Base-by-base conservation (phyloP, 2,888 invertebrate species). In the Andrena flavipes region DNA sequence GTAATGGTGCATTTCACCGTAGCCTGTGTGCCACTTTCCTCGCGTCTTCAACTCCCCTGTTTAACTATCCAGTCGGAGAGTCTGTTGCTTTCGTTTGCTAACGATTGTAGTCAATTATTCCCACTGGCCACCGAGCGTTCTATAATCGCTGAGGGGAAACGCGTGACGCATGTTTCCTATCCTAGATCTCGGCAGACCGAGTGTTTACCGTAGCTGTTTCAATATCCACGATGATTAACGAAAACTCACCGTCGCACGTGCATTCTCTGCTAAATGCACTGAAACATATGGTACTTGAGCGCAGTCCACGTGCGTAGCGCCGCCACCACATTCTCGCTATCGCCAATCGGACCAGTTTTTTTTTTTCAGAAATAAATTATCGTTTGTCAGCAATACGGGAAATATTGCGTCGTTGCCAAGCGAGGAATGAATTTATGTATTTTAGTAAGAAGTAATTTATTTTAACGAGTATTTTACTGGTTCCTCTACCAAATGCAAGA, bases 241-340 rank as follows among this genome's bases (percentile, higher is more conserved):
- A 35, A 10, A 42, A 26, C n/a, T 6, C 23, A 13, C 56, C 60
- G 68, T 65, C 67, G 70, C 60, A 48, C 33, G 29, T 16, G 23
- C 48, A 33, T 20, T 42, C 23, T n/a, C 51, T 20, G 48, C 68
- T 54, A 30, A 62, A 77, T 23, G 23, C 16, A 62, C 70, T 76
- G 42, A 42, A 82, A 85, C 87, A 87, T 87, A 87, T 87, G 86
- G 87, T 49, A 16, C 16, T 42, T 42, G 49, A n/a, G 26, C 10
- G 30, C 68, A n/a, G 42, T 10, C 65, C 79, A 86, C 84, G 77
- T 82, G 87, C 29, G 29, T 5, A n/a, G 7, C n/a, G 5, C 1
- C 42, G 42, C 35, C 8, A 20, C 35, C 26, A 48, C 51, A 48
- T 20, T 35, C 3, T 2, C 33, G 33, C 48, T 26, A 7, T 6